Conservation (phyloP, 2,888 invertebrate species). For the Pachycephus smyrnensis region DNA sequence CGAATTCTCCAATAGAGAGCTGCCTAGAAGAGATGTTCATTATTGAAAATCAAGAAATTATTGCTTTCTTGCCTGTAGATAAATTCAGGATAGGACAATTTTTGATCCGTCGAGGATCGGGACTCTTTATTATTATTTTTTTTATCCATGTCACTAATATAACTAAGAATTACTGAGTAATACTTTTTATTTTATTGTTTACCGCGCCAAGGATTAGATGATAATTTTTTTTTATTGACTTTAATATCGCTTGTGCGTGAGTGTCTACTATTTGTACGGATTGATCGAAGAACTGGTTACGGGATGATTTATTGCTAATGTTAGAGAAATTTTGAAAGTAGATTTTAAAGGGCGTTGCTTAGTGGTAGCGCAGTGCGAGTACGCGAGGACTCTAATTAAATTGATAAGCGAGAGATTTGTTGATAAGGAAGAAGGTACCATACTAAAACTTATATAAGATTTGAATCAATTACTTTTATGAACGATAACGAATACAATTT, state of each 20-base stretch:
- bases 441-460: not conserved
- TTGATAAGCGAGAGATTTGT: not conserved
- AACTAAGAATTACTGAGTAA: not conserved
- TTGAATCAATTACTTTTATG: not conserved
- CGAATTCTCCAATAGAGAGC: not conserved
- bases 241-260: not conserved
- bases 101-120: not conserved
- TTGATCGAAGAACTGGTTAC: not conserved
- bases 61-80: not conserved
- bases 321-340: not conserved
- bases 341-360: not conserved
- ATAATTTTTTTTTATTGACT: not conserved
- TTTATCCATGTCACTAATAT: not conserved
- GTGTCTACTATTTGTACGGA: not conserved
- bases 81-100: not conserved
- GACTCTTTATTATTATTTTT: not conserved
- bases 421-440: not conserved
- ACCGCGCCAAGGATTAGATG: not conserved
- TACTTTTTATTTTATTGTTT: not conserved
- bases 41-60: not conserved
- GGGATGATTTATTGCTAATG: not conserved
- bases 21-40: not conserved
- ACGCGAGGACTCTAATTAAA: not conserved
- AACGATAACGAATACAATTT: not conserved
- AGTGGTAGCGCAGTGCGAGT: not conserved